Evolutionary conservation across 2,113 vertebrate genomes (phyloP), one percentile per base, ranked within the genome.

Genomic region (Progne subis): DNA sequence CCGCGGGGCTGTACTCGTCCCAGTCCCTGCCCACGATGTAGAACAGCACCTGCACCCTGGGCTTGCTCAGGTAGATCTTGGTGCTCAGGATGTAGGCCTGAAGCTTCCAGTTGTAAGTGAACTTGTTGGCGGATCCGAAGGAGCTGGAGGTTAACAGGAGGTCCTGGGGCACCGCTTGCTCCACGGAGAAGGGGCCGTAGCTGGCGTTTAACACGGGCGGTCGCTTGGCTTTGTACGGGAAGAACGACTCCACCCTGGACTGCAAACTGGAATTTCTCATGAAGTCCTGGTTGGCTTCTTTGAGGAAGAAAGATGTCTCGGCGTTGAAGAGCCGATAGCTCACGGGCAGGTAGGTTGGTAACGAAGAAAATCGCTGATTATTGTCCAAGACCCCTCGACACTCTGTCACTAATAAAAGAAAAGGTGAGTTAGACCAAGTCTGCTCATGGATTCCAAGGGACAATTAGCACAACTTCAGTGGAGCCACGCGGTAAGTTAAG

Each of bases 311-410:
- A 4, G 98, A 96, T 1, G 98, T 98, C 84, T 99, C 99, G 0
- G 98, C 96, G 14, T 98, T 96, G 76, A 98, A 98, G 87, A 99
- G 87, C 56, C 96, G 98, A 93, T 98, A 99, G 96, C 94, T 99
- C 96, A 99, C 99, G 3, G 99, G 99, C 69, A 99, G 98, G 97
- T 99, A 99, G 0, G 99, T 99, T 7, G 99, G 98, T 82, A 97
- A 92, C 2, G 99, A 98, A 61, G 99, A 98, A 76, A 99, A 98
- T 63, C 98, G 97, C 90, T 98, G 99, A 7, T 98, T 55, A n/a
- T 96, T 97, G 82, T 99, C 99, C 56, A 98, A 39, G 84, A 98
- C 85, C 71, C 98, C 98, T 39, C 98, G 98, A 82, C 98, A 98
- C 80, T 99, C 98, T 7, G 97, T 96, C 97, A 98, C 99, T 99